Evolutionary conservation across 2,797 vertebrate genomes (phyloP).

Genomic region (Sebastes iracundus): DNA sequence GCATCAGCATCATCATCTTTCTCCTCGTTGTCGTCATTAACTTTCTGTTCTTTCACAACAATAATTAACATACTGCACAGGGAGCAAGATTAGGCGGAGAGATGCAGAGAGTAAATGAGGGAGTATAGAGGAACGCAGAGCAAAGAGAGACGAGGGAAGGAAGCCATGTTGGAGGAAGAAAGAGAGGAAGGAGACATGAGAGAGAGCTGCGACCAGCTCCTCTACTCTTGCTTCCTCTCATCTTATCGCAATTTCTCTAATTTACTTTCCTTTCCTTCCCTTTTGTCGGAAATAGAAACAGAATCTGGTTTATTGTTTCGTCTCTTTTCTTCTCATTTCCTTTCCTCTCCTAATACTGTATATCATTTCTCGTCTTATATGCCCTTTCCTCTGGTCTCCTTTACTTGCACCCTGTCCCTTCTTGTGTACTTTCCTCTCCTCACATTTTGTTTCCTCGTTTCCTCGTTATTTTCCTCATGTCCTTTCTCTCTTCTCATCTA

Average conservation of each 20-base stretch:
- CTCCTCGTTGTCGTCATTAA: slow-evolving; percentile 56
- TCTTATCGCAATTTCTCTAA: slow-evolving; percentile 28
- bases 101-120: slow-evolving; percentile 55
- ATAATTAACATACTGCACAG: slow-evolving; percentile 72
- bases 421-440: not conserved
- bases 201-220: slow-evolving; percentile 49
- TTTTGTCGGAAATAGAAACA: not conserved
- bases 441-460: not conserved
- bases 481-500: not conserved
- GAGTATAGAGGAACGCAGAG: slow-evolving; percentile 41
- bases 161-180: slow-evolving; percentile 48
- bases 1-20: slow-evolving; percentile 25
- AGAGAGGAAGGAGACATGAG: slow-evolving; percentile 53
- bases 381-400: slow-evolving; percentile 1
- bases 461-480: not conserved
- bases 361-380: not conserved
- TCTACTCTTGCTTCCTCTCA: slow-evolving; percentile 15
- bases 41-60: slow-evolving; percentile 63
- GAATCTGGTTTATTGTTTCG: not conserved
- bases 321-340: slow-evolving; percentile 35
- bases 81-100: slow-evolving; percentile 58
- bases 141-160: slow-evolving; percentile 41
- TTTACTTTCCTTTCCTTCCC: slow-evolving; percentile 9
- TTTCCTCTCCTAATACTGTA: slow-evolving; percentile 16
- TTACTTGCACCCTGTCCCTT: not conserved